These are phyloP conservation scores for Colostygia pectinataria DNA, from an alignment of 2,888 invertebrate genomes.

Conservation along the genomic window DNA sequence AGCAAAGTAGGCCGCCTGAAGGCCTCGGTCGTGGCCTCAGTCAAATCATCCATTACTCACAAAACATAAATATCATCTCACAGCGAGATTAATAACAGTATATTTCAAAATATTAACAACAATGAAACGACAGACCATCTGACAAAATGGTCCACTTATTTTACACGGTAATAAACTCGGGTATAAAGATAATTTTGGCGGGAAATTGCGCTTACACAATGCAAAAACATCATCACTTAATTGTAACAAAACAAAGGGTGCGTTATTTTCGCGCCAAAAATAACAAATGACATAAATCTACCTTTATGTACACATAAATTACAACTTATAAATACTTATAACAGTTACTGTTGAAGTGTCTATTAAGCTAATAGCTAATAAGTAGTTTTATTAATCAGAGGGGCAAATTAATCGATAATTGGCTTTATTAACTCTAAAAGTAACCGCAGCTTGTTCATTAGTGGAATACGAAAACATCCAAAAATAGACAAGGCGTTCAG, in stretches of 20 bases:
- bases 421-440: too few species aligned
- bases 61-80: not conserved
- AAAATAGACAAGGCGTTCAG: too few species aligned
- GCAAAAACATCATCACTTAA: slow-evolving; percentile 35
- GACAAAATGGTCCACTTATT: slow-evolving; percentile 31
- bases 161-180: slow-evolving; percentile 31
- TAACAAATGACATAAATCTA: slow-evolving; percentile 20
- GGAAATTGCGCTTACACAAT: slow-evolving; percentile 29
- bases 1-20: too few species aligned
- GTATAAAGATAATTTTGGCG: slow-evolving; percentile 34
- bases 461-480: too few species aligned
- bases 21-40: too few species aligned
- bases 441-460: too few species aligned
- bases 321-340: too few species aligned
- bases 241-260: slow-evolving; percentile 29
- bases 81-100: not conserved
- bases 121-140: slow-evolving; percentile 19
- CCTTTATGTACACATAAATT: not conserved
- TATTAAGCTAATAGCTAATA: too few species aligned
- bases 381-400: too few species aligned
- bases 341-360: too few species aligned
- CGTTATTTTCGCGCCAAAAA: slow-evolving; percentile 15
- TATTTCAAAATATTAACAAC: slow-evolving; percentile 12
- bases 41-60: too few species aligned
- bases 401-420: too few species aligned